Percentiles rank a stretch among this genome's conserved stretches.
Conservation (phyloP, 2,888 invertebrate genomes). For the Vanessa cardui region DNA sequence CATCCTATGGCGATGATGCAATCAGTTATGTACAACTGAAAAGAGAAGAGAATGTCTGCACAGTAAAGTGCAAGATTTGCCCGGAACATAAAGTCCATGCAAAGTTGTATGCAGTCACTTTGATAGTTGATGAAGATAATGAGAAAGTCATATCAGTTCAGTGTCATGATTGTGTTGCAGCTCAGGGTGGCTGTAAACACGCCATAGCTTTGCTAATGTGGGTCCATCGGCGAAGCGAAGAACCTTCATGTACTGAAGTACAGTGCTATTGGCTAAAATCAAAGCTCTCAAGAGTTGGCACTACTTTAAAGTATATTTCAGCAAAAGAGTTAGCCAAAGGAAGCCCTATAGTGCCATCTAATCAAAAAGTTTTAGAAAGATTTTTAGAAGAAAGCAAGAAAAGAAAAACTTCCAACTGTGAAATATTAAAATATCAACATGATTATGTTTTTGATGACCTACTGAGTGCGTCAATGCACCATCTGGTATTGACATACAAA, state of each 20-base stretch:
- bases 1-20: conserved; percentile 1
- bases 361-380: conserved; percentile 30
- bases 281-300: neutral
- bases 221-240: conserved; percentile 51
- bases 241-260: conserved; percentile 23
- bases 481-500: conserved; percentile 38
- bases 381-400: conserved; percentile 43
- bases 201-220: conserved; percentile 51
- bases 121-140: neutral
- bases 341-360: conserved; percentile 36
- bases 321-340: neutral
- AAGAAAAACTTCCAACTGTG: conserved; percentile 41
- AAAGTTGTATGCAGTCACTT: neutral
- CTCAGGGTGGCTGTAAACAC: conserved; percentile 50
- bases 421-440: conserved; percentile 45
- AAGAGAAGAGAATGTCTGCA: neutral
- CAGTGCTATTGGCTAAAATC: neutral
- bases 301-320: neutral
- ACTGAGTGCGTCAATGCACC: conserved; percentile 36
- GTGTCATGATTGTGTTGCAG: conserved; percentile 48
- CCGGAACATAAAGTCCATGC: neutral
- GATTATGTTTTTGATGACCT: conserved; percentile 34
- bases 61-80: too few relatives aligned
- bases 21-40: neutral
- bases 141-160: conserved; percentile 12